Evolutionary conservation across 2,113 vertebrate genomes (phyloP), one percentile per base, ranked within the genome.

Genomic region (Protomyctophum bolini): DNA sequence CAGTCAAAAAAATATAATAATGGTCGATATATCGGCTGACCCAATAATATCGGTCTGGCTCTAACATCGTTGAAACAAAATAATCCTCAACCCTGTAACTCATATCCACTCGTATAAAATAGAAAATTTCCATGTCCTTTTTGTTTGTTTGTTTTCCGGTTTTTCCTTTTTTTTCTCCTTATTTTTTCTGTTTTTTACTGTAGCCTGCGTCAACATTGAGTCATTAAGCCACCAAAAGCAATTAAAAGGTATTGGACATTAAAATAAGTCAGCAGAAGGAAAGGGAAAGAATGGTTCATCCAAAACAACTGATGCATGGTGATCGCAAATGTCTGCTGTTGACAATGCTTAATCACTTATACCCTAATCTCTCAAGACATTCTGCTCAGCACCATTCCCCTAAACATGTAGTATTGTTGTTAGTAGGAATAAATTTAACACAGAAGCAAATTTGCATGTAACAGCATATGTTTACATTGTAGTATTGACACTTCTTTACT

Each of bases 141-240:
- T 62, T 41, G 33, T 41, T 41, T 41, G 33, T 41, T 41, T 41
- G 33, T 62, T 58, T 9, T 21, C 6, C 29, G 2, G 14, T 10
- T 62, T 41, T 41, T 41, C 5, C 33, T 2, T 41, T 41, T 41
- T 33, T 33, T 2, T 2, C 4, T 33, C 4, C 7, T 51, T 2
- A 51, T 51, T 62, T 8, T 15, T 49, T 71, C 70, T 21, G 79
- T 84, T 85, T 88, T 84, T 75, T 56, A 86, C 84, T 88, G 79
- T 84, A 89, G 85, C 85, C 86, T 83, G 88, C 85, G 10, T 88
- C 77, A 81, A 88, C 87, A 87, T 79, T 87, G 86, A 89, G 83
- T 90, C 86, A 89, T 87, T 86, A 88, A 86, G 84, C 87, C 91
- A 92, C 87, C 89, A 76, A 86, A 90, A 89, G 87, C 89, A 67